phyloP scores from a whole-genome alignment of 2,113 vertebrate genomes.

The Psephotus haematonotus region DNA sequence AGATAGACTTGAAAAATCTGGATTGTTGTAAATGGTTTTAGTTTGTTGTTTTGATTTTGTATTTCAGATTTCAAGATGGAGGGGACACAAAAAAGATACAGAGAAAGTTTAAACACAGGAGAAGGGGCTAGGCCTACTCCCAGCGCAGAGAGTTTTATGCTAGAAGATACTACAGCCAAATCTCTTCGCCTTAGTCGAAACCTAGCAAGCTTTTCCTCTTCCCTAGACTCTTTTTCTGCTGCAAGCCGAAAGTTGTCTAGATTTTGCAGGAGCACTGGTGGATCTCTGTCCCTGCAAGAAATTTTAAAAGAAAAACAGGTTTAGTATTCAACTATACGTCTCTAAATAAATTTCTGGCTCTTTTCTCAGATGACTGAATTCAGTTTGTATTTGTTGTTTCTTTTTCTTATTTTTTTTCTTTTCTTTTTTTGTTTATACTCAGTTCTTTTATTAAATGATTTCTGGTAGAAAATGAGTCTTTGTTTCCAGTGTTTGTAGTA shows the following conservation, averaged over 20 bases:
- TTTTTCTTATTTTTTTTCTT: too few species aligned
- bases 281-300: slow-evolving; percentile 66
- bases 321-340: background rate
- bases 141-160: background rate
- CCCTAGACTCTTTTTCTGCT: background rate
- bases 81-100: background rate
- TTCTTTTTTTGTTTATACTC: background rate
- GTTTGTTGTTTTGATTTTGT: background rate
- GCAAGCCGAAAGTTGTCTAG: slow-evolving; percentile 9
- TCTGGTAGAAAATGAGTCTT: background rate
- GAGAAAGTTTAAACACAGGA: background rate
- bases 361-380: background rate
- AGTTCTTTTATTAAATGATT: background rate
- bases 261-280: slow-evolving; percentile 41
- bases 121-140: background rate
- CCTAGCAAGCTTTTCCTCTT: background rate
- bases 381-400: background rate
- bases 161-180: background rate
- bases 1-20: background rate
- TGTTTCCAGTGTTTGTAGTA: background rate
- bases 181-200: fast-evolving
- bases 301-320: slow-evolving; percentile 76
- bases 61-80: slow-evolving; percentile 49
- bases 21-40: background rate
- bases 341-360: background rate